Percentiles rank a stretch among this genome's conserved stretches.
phyloP scores from a whole-genome alignment of 2,113 vertebrate genomes.

The Otocyon megalotis region DNA sequence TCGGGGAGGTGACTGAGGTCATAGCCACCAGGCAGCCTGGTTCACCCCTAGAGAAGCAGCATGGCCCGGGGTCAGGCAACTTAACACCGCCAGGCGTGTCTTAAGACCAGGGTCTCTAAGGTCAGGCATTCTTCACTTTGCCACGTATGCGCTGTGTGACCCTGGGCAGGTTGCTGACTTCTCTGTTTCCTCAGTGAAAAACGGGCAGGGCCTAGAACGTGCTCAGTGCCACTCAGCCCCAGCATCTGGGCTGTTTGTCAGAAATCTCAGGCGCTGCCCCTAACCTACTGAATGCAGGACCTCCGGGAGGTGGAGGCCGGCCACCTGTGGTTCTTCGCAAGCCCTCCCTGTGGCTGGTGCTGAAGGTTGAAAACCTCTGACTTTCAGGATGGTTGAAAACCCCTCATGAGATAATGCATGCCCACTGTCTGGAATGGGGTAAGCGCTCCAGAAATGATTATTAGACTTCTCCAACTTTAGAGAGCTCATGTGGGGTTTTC shows the following conservation, averaged over 20 bases:
- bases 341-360: no score
- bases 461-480: not conserved
- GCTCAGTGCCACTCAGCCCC: not conserved
- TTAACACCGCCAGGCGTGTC: no score
- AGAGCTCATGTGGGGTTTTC: fast-evolving
- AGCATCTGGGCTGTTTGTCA: no score
- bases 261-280: not conserved
- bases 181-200: slow-evolving; percentile 32
- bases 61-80: not conserved
- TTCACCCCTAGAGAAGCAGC: not conserved
- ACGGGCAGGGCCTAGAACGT: not conserved
- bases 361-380: no score
- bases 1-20: fast-evolving
- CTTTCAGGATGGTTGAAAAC: fast-evolving
- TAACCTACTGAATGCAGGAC: no score
- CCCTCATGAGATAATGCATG: fast-evolving
- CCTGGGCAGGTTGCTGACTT: slow-evolving; percentile 66
- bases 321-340: fast-evolving
- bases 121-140: not conserved
- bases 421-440: not conserved
- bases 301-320: not conserved
- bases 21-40: not conserved
- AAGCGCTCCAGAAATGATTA: fast-evolving
- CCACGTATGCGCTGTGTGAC: slow-evolving; percentile 32
- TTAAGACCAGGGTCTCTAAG: not conserved